Evolutionary conservation across 2,113 vertebrate species (phyloP), one percentile per base, ranked within the genome.

Genomic region (Phoenicopterus ruber): DNA sequence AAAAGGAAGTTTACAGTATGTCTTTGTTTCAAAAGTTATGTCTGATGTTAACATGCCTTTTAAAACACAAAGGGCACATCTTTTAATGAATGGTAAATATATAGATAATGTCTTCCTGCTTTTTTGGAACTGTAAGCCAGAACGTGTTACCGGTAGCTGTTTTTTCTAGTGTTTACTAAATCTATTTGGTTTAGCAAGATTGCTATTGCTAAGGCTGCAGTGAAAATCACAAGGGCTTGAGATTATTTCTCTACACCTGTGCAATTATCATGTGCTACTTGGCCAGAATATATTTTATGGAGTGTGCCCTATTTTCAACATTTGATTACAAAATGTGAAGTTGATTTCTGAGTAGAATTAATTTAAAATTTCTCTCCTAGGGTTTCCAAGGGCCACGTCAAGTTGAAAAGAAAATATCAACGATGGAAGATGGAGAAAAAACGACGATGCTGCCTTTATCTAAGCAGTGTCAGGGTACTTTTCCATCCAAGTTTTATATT

Each of bases 1-100:
- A 98, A 98, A 84, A 97, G 98, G 89, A 98, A 97, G 57, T 97
- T 97, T 76, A 94, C 85, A 19, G 98, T 98, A 97, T 34, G 98
- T 96, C 82, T 90, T 83, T n/a, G 13, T 69, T 72, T 66, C 36
- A 54, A 32, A 57, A 85, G 29, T 12, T 54, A 17, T 77, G 74
- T 65, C 19, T 52, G 58, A 2, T 61, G 18, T 44, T 38, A 55
- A 26, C 4, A 0, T 32, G 44, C 7, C 1, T 59, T 79, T 57
- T 89, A 49, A 96, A 85, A 76, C 47, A 44, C 11, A 34, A 54
- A 42, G 11, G 19, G 40, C 25, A 17, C 13, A 3, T 40, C 8
- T 63, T 78, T 46, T 38, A 72, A 18, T 36, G 7, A 65, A 19
- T 10, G 11, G 4, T 47, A 29, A 34, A 80, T 72, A 32, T 4